Percentiles rank a stretch among this genome's conserved stretches.
Conservation (phyloP, 1,140 invertebrate species). For the Melipona quadrifasciata region DNA sequence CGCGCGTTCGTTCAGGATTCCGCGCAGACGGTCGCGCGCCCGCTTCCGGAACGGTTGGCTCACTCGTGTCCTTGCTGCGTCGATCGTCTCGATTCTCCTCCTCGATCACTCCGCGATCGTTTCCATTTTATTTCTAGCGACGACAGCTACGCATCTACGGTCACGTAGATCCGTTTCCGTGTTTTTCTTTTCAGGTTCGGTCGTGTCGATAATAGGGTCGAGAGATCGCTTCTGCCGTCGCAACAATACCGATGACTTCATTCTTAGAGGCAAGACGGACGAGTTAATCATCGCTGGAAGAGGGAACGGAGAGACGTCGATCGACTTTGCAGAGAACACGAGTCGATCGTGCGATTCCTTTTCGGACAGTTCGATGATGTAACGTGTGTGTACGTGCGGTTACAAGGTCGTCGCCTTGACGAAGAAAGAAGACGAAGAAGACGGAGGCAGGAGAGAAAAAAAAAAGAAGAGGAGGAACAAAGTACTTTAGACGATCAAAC, state of each 20-base stretch:
- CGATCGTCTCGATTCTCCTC: constrained; percentile 18
- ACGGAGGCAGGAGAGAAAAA: neutral
- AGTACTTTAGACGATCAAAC: constrained; percentile 48
- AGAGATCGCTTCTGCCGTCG: too few species aligned
- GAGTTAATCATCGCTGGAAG: neutral
- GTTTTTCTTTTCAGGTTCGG: neutral
- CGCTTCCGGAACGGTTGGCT: constrained; percentile 27
- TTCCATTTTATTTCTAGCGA: neutral
- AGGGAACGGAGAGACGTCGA: neutral
- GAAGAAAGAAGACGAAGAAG: neutral
- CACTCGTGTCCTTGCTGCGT: constrained; percentile 4
- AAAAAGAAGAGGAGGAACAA: neutral
- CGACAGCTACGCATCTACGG: neutral
- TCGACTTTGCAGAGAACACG: neutral
- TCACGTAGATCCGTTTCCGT: neutral
- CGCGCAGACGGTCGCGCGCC: neutral
- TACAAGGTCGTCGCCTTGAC: constrained; percentile 11
- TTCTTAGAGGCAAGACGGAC: neutral
- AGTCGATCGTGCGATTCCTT: neutral
- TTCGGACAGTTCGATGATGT: neutral
- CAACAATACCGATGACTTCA: constrained; percentile 14
- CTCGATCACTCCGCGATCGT: neutral
- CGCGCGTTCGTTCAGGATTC: constrained; percentile 35
- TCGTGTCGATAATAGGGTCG: neutral
- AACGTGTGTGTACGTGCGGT: neutral